Conservation (phyloP, 2,113 vertebrate genomes). For the Thunnus maccoyii region DNA sequence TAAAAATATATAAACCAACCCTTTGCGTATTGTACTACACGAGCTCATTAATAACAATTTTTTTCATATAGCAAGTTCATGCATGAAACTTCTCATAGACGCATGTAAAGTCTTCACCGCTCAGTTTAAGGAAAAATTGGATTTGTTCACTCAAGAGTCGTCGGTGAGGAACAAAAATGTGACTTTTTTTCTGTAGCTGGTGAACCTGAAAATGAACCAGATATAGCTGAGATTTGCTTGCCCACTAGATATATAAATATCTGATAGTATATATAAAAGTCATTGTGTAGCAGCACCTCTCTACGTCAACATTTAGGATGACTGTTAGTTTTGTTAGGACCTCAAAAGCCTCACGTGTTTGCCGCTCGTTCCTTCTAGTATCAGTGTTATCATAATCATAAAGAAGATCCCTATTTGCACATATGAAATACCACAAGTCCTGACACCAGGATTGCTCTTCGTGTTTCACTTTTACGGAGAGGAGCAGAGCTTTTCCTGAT, state of each 20-base stretch:
- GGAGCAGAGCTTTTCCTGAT: not conserved
- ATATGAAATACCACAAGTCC: not conserved
- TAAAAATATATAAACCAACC: not conserved
- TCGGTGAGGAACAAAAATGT: conserved; percentile 7
- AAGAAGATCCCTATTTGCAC: conserved; percentile 34
- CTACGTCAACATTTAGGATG: conserved; percentile 45
- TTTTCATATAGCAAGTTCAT: not conserved
- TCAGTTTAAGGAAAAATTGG: not conserved
- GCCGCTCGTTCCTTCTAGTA: conserved; percentile 7
- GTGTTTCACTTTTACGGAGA: not conserved
- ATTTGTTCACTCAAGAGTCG: not conserved
- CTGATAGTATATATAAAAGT: conserved; percentile 18
- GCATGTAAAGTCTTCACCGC: conserved; percentile 12
- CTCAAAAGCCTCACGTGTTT: conserved; percentile 33
- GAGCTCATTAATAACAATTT: not conserved
- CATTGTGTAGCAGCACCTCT: conserved; percentile 55
- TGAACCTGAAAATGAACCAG: conserved; percentile 20
- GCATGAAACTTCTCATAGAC: conserved; percentile 3
- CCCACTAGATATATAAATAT: conserved; percentile 46
- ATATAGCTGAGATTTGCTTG: conserved; percentile 41
- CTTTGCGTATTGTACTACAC: conserved; percentile 2
- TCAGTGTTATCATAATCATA: not conserved
- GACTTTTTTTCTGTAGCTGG: not conserved
- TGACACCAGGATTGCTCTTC: too few species aligned
- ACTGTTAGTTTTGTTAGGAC: conserved; percentile 47